Base-by-base conservation (phyloP, 2,888 invertebrate genomes). In the Yponomeuta plumbellus region DNA sequence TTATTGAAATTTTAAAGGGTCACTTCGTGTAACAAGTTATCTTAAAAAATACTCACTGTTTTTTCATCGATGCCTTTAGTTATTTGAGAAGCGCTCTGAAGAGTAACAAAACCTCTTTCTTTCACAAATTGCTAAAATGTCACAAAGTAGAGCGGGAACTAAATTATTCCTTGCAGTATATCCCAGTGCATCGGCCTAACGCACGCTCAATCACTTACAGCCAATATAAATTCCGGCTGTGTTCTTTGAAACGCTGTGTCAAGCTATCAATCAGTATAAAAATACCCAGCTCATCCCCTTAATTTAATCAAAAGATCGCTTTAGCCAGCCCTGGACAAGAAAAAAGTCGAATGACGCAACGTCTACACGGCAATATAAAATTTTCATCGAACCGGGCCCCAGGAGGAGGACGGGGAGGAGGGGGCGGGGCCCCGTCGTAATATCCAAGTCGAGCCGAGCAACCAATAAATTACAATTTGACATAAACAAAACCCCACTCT, bases 241-340 rank as follows among this genome's bases (percentile, higher is more conserved):
- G 83, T 84, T 80, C 81, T 80, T 81, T 84, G 84, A 88, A 88
- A 85, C 83, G 85, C 87, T 87, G 84, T 86, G 88, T 88, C 86
- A 88, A 88, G 86, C 88, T 85, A 88, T 88, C 88, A 87, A 88
- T 90, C 89, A 91, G 84, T 86, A 86, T 88, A 87, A 86, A 90
- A 88, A 88, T 90, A 86, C 87, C 83, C 83, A 71, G 83, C 81
- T 87, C 87, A 88, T 86, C 88, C 88, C 89, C 86, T 85, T 87
- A 88, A 90, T 91, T 90, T 90, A 90, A 91, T 91, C 91, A 88
- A 89, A 88, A 88, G 85, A 87, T 87, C 88, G 88, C 86, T 89
- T 85, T 77, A 80, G 86, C 84, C 80, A 84, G 85, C 84, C 85
- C 80, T 79, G 86, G 80, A 77, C 78, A 84, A 87, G 86, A 89